phyloP scores from a whole-genome alignment of 2,113 vertebrate genomes.

The Aptenodytes patagonicus region DNA sequence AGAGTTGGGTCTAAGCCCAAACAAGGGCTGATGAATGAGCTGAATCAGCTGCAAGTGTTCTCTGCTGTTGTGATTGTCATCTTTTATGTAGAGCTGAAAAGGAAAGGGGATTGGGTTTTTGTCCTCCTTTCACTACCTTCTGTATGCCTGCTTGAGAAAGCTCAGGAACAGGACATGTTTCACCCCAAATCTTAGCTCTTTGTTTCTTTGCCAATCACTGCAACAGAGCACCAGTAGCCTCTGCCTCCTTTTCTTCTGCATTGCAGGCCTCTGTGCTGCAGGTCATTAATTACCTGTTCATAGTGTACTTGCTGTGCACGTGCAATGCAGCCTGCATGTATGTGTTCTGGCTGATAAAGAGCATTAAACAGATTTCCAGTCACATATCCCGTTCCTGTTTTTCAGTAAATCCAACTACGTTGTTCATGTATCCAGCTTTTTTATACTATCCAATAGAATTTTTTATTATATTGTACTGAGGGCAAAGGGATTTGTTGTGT shows the following conservation, averaged over 20 bases:
- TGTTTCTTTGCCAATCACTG: neutral
- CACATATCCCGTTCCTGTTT: neutral
- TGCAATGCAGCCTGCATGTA: neutral
- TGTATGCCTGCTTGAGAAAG: neutral
- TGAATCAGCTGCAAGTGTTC: constrained; percentile 23
- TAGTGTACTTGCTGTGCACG: neutral
- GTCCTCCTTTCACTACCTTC: neutral
- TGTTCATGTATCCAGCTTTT: neutral
- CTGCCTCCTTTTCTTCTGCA: neutral
- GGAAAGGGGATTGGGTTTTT: neutral
- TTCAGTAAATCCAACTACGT: neutral
- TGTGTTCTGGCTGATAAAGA: neutral
- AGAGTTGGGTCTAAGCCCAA: neutral
- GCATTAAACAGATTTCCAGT: neutral
- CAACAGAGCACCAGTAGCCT: neutral
- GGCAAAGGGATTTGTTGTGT: neutral
- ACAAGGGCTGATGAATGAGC: neutral
- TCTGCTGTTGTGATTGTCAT: neutral
- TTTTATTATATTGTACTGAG: neutral
- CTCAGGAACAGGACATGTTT: neutral
- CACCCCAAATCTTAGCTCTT: neutral
- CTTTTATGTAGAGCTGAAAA: neutral
- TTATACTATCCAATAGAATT: neutral
- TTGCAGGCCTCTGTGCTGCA: neutral
- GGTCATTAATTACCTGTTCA: neutral